A percentile compares a stretch with the other conserved stretches of the same genome.
These are phyloP conservation scores for Boleophthalmus pectinirostris DNA, from an alignment of 2,113 vertebrate genomes.

Conservation along the genomic window DNA sequence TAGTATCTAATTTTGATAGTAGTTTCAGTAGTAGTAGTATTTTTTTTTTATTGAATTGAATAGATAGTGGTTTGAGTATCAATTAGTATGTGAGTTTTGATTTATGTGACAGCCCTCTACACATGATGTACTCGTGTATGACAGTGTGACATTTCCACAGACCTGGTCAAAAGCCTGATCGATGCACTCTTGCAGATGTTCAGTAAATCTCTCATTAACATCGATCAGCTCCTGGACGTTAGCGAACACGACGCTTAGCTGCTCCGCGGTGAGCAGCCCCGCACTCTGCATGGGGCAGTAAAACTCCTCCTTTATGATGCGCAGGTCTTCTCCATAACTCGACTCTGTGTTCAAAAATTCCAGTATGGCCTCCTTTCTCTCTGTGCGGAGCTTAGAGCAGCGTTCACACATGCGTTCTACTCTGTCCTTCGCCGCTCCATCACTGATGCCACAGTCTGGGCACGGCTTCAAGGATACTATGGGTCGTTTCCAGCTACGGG, in stretches of 20 bases:
- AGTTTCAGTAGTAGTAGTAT: too few species aligned
- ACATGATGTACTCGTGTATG: too few species aligned
- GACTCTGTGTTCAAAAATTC: slow-evolving; percentile 91
- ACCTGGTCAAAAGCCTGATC: slow-evolving; percentile 89
- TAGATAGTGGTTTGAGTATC: too few species aligned
- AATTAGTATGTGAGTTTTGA: too few species aligned
- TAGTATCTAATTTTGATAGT: too few species aligned
- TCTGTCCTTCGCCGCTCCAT: slow-evolving; percentile 66
- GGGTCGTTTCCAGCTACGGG: slow-evolving; percentile 83
- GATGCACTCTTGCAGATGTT: slow-evolving; percentile 88
- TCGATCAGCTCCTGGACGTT: slow-evolving; percentile 90
- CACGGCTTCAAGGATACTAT: slow-evolving; percentile 82
- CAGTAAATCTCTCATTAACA: slow-evolving; percentile 86
- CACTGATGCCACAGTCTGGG: slow-evolving; percentile 85
- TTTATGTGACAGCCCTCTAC: too few species aligned
- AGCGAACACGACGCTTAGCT: slow-evolving; percentile 84
- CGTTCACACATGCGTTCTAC: slow-evolving; percentile 83
- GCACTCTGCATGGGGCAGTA: slow-evolving; percentile 88
- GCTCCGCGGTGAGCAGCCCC: slow-evolving; percentile 83
- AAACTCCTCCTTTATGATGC: slow-evolving; percentile 90
- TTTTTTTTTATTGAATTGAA: too few species aligned
- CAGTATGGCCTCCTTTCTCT: slow-evolving; percentile 89
- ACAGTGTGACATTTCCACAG: slow-evolving; percentile 7
- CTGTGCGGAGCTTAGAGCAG: slow-evolving; percentile 84
- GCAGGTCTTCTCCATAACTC: slow-evolving; percentile 86